Evolutionary conservation across 2,888 invertebrate genomes (phyloP).

Genomic region (Zaprionus lineosus): DNA sequence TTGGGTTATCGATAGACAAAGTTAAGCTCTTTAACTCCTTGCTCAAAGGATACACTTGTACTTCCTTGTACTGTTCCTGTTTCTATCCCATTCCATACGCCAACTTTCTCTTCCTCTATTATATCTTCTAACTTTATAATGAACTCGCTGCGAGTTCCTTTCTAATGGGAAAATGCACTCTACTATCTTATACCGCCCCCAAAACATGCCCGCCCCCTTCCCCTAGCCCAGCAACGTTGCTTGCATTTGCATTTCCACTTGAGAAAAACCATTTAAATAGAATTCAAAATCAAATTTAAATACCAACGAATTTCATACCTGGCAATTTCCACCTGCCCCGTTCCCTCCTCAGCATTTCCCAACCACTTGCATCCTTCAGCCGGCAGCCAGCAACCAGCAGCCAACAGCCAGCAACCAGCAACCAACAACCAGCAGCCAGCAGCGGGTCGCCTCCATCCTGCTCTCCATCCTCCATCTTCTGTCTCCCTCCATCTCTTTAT

Average conservation of each 20-base stretch:
- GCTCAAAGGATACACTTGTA: too few species aligned
- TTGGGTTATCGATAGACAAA: too few species aligned
- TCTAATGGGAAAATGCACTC: neutral
- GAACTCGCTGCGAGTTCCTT: neutral
- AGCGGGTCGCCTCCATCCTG: too few species aligned
- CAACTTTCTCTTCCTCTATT: too few species aligned
- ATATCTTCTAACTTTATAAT: neutral
- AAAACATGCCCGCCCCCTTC: neutral
- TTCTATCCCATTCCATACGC: too few species aligned
- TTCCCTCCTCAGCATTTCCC: neutral
- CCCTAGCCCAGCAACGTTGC: neutral
- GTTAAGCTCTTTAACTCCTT: too few species aligned
- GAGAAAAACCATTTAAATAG: conserved; percentile 27
- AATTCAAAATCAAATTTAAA: conserved; percentile 62
- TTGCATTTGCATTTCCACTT: conserved; percentile 11
- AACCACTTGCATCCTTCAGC: too few species aligned
- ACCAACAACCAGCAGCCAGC: too few species aligned
- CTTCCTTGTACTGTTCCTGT: too few species aligned
- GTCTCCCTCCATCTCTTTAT: too few species aligned
- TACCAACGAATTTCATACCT: conserved; percentile 57
- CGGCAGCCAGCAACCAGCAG: too few species aligned
- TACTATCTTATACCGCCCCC: neutral
- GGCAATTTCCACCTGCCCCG: conserved; percentile 8
- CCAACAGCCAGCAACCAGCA: too few species aligned
- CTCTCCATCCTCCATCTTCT: neutral